Evolutionary conservation across 1,140 invertebrate species (phyloP), one percentile per base, ranked within the genome.

Genomic region (Camponotus floridanus): DNA sequence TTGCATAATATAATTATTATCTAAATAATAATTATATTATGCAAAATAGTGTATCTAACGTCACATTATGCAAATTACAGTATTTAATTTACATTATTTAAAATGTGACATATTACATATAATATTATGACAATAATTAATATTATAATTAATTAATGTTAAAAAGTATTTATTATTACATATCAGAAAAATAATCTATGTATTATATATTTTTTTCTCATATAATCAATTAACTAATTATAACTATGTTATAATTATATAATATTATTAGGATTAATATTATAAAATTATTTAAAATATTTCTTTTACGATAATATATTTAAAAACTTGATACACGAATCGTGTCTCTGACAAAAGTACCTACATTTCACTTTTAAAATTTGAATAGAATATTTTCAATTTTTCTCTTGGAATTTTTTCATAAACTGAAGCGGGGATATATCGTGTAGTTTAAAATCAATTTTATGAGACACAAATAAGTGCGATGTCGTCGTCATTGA

Each of bases 401-500:
- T 15, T 36, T 73, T 81, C 11, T 31, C 21, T 21, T n/a, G 55
- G 13, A 33, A 59, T 26, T 73, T 61, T 26, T 15, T n/a, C 55
- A 13, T 13, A 36, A 57, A n/a, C 33, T 18, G 11, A 26, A 5
- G 15, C 4, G 13, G 48, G 48, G 3, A 4, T 5, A 51, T 51
- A 15, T 51, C 18, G 48, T 31, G 18, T 36, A 18, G 48, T 26
- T 59, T 18, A n/a, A 61, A 83, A 57, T 74, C 55, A 83, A 83
- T 45, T 83, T 83, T 31, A 11, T 8, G 57, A 31, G 21, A 61
- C 39, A 15, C 73, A 73, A 73, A 83, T 83, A 74, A 45, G 67
- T 61, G 67, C 36, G 18, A 9, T 74, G 15, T 74, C 55, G 79
- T 73, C 55, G 51, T 36, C 51, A 18, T 48, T 61, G 33, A 81